Base-by-base conservation (phyloP, 2,888 invertebrate genomes). In the Pediacus dermestoides region DNA sequence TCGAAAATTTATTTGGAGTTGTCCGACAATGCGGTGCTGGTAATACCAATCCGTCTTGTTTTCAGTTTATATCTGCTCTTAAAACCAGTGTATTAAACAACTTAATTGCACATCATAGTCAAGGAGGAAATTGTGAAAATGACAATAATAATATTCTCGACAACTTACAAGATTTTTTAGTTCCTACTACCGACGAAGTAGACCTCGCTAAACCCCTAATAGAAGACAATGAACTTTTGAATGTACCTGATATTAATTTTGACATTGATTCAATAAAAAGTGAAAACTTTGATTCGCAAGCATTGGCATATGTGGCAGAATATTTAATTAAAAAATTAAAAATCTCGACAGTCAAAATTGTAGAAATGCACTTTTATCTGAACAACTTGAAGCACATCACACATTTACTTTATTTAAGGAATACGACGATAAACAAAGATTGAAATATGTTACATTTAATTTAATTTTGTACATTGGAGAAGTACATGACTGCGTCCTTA, bases 1-100 rank as follows among this genome's bases (percentile, higher is more conserved):
- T 39, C 7, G 46, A 46, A 23, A 46, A 46, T 31, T 9, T 33
- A 10, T 46, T 46, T 46, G 14, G 33, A 9, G 8, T 10, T 1
- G 39, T 46, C 26, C 12, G 42, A 8, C 37, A 39, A 16, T 36
- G 21, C 12, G 34, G 35, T 13, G 34, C 38, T 30, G 16, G 36
- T 11, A 42, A 46, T 39, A 36, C 34, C 16, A 34, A 46, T 27
- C 42, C 39, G 4, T 39, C 27, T 14, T 39, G 39, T 27, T 36
- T 21, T 16, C 46, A 46, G 21, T 46, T 46, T 34, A 35, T 37
- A 8, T 21, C 42, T 15, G 22, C 36, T 26, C 36, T 46, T 26
- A 46, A 46, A 31, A 30, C 37, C 4, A 11, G 11, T 3, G 12
- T 39, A 8, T 30, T 46, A 10, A 46, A 46, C 28, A 46, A 18